These are phyloP conservation scores for Pseudobourletiella spinata DNA, from an alignment of 1,140 invertebrate species.

Conservation along the genomic window DNA sequence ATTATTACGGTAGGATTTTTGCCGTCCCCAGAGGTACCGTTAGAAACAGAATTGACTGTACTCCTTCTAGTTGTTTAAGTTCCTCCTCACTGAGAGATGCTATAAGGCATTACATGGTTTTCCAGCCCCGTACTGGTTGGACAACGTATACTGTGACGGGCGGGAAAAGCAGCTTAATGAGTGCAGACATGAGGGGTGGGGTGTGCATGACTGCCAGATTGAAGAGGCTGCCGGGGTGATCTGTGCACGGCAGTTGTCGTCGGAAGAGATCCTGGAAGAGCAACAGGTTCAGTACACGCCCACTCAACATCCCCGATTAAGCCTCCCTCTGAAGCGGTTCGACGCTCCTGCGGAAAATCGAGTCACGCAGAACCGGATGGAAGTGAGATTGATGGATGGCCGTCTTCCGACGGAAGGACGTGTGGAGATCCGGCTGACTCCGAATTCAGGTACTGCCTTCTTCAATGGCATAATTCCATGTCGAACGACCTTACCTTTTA, in stretches of 20 bases:
- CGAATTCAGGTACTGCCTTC: background rate
- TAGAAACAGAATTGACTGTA: too few species aligned
- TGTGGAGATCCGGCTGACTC: conserved; percentile 52
- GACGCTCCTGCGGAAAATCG: too few species aligned
- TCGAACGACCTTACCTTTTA: too few species aligned
- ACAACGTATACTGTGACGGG: conserved; percentile 76
- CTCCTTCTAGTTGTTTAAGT: background rate
- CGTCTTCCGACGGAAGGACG: conserved; percentile 56
- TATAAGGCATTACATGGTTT: too few species aligned
- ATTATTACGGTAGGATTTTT: too few species aligned
- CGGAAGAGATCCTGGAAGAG: background rate
- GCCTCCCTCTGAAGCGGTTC: too few species aligned
- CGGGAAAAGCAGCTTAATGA: conserved; percentile 57
- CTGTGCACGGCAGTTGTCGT: conserved; percentile 44
- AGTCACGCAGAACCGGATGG: conserved; percentile 20
- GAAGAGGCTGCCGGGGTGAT: conserved; percentile 72
- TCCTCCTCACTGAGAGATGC: background rate
- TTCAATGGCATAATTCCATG: too few species aligned
- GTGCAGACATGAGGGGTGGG: conserved; percentile 77
- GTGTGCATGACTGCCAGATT: conserved; percentile 61
- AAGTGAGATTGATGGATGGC: conserved; percentile 53
- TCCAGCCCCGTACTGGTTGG: conserved; percentile 73
- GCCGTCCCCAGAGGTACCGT: too few species aligned
- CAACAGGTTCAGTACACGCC: conserved; percentile 35
- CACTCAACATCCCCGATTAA: conserved; percentile 12